These are phyloP conservation scores for Phalacrocorax carbo DNA, from an alignment of 2,113 vertebrate genomes.

Conservation along the genomic window DNA sequence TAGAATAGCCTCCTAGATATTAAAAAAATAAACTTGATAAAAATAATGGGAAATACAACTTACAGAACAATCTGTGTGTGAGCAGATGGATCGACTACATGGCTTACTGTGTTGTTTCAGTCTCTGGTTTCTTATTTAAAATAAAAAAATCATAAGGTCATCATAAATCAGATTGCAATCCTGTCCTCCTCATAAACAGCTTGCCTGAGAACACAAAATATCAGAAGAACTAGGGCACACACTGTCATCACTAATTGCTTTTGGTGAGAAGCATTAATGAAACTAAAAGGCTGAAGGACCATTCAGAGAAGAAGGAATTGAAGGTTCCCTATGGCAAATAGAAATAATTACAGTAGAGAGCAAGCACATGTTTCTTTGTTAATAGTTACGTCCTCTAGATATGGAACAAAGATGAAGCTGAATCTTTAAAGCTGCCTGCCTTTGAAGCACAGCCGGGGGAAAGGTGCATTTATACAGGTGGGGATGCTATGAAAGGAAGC, in stretches of 20 bases:
- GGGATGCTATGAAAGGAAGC: background rate
- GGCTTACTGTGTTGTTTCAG: background rate
- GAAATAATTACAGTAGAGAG: slow-evolving; percentile 25
- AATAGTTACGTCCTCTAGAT: background rate
- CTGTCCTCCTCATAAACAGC: background rate
- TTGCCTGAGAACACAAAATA: slow-evolving; percentile 48
- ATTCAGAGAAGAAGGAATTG: background rate
- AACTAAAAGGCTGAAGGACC: slow-evolving; percentile 33
- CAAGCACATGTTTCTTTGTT: background rate
- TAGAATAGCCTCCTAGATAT: background rate
- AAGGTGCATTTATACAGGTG: background rate
- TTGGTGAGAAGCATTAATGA: slow-evolving; percentile 4
- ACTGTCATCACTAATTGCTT: slow-evolving; percentile 47
- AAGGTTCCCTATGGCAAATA: slow-evolving; percentile 6
- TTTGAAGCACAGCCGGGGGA: slow-evolving; percentile 4
- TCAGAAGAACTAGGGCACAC: slow-evolving; percentile 15
- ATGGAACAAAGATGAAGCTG: background rate
- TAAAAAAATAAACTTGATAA: background rate
- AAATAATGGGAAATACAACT: background rate
- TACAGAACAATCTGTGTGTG: background rate
- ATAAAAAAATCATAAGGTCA: background rate
- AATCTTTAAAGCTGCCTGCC: slow-evolving; percentile 3
- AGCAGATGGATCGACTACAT: background rate
- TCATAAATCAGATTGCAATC: slow-evolving; percentile 19
- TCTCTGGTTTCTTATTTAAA: slow-evolving; percentile 5